Conservation (phyloP, 2,797 vertebrate species). For the Sternotherus odoratus region DNA sequence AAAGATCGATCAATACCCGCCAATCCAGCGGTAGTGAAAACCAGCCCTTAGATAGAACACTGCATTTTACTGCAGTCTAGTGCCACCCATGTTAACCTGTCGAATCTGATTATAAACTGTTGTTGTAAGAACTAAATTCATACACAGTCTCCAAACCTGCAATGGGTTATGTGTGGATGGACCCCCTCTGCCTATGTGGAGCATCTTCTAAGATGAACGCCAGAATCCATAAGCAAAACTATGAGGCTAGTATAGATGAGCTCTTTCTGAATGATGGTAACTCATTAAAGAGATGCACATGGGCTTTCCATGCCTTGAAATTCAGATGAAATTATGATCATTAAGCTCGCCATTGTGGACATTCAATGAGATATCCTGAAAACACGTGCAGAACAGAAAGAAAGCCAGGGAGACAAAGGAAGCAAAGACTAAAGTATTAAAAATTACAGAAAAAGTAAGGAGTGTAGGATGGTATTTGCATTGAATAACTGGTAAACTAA, state of each 20-base stretch:
- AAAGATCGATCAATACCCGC: no score
- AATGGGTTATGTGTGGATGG: not conserved
- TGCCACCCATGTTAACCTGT: not conserved
- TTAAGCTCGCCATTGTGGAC: not conserved
- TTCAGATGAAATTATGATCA: not conserved
- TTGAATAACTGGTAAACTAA: not conserved
- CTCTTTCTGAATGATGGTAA: not conserved
- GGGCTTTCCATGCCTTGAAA: not conserved
- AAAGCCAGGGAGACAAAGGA: not conserved
- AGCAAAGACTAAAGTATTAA: not conserved
- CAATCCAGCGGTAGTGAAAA: no score
- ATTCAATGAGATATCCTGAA: not conserved
- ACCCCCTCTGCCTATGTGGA: not conserved
- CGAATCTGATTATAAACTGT: not conserved
- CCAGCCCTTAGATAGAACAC: no score
- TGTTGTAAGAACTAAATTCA: not conserved
- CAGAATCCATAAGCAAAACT: not conserved
- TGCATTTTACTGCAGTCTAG: not conserved
- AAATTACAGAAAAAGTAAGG: not conserved
- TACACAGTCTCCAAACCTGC: not conserved
- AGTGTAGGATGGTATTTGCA: not conserved
- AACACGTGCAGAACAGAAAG: not conserved
- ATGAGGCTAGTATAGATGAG: not conserved
- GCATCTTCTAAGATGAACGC: not conserved
- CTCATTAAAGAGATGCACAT: not conserved